Evolutionary conservation across 2,113 vertebrate genomes (phyloP), one percentile per base, ranked within the genome.

Genomic region (Sapajus apella): DNA sequence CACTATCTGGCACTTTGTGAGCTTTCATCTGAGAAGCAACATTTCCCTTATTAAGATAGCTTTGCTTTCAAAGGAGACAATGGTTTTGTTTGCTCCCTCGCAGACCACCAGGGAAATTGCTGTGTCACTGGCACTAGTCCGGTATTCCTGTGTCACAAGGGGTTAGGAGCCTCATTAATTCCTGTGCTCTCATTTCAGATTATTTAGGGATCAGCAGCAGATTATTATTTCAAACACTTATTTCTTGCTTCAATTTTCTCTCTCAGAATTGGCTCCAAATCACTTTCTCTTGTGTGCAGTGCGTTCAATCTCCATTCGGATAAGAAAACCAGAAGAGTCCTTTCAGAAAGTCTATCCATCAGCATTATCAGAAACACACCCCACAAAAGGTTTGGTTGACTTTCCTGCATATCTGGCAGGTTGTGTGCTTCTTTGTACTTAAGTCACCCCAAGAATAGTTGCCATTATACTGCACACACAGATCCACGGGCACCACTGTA

Each of bases 201-300:
- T 94, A 82, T 73, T 96, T 97, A 1, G 83, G 92, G 94, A 97
- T 98, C 97, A 97, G 95, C 43, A 79, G 84, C 92, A 90, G 97
- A 97, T 97, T 93, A 97, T 97, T 93, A 95, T 92, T 98, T 92
- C 96, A 94, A 96, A 97, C 80, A 95, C 96, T 97, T 81, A 90
- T 94, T 96, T 96, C 91, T 97, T 95, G 84, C 96, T 97, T 97
- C 96, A 95, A 91, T 91, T 97, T 97, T 95, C 96, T 91, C 50
- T 90, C 89, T 94, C 55, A 85, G 95, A 97, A 94, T 91, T 77
- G 96, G 94, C 83, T 96, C 92, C 93, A 97, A 96, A 98, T 98
- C 96, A 95, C 92, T 95, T 96, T 96, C 87, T 97, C 97, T 97
- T 94, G 83, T 93, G 96, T 92, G 92, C 52, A 6, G 16, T 92